Evolutionary conservation across 2,797 vertebrate species (phyloP), one percentile per base, ranked within the genome.

Genomic region (Chanos chanos): DNA sequence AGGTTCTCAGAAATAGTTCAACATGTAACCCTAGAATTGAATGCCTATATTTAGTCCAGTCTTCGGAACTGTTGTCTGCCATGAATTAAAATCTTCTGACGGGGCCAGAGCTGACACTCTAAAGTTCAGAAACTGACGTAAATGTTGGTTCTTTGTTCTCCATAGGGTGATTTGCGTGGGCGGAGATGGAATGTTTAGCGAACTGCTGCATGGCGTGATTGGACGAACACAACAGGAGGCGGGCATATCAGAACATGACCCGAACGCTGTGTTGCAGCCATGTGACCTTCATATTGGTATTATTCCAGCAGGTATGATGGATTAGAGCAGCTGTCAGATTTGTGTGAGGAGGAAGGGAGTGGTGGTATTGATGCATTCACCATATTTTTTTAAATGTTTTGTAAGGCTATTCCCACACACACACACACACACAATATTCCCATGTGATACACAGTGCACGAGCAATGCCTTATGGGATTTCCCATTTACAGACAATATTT

Each of bases 171-270:
- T 93, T 71, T 91, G 90, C 49, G 91, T 93, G 58, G 92, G 92
- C 0, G 92, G 92, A 6, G 92, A 94, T 3, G 92, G 92, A 72
- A 94, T 91, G 83, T 92, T 94, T 81, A 92, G 89, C 1, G 91
- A 92, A 77, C 64, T 93, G 51, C 84, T 94, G 62, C 91, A 92
- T 1, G 91, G 90, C 7, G 77, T 93, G 83, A 90, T 94, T 59
- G 85, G 83, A 37, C 86, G 89, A 48, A 90, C 90, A 0, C 92
- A 92, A 71, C 83, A 82, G 63, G 90, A 93, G 76, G 87, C 83
- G 4, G 87, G 89, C 52, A 72, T 89, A 41, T 87, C 84, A 16
- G 89, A 90, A 71, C 78, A 87, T 1, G 85, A 90, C 66, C 76
- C 80, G 1, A 37, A 70, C 10, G 79, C 75, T 12, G 65, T 70